A percentile compares a stretch with the other conserved stretches of the same genome.
These are phyloP conservation scores for Actinia tenebrosa DNA, from an alignment of 64 coral and sea anemone genomes.

Conservation along the genomic window DNA sequence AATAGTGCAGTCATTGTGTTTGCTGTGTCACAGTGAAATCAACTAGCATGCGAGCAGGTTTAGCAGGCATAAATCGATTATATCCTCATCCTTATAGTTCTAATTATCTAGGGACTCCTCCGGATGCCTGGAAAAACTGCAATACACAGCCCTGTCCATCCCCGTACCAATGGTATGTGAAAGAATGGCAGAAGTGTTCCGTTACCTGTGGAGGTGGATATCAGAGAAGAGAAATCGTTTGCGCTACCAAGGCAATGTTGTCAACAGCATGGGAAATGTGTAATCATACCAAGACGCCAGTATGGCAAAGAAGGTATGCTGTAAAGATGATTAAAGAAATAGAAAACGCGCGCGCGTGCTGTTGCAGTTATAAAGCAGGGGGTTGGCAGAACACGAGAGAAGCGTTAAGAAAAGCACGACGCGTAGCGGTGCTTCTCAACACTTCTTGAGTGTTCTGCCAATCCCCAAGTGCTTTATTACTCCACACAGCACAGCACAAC, in stretches of 20 bases:
- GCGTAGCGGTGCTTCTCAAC: too few species aligned
- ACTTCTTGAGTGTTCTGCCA: too few species aligned
- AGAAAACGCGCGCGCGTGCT: too few species aligned
- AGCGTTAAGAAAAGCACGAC: too few species aligned
- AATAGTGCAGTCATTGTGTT: too few species aligned
- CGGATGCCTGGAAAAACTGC: conserved; percentile 70
- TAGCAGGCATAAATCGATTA: neutral
- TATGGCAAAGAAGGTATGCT: conserved; percentile 38
- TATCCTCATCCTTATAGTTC: neutral
- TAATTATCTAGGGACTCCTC: conserved; percentile 22
- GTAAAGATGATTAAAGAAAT: neutral
- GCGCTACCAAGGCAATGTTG: conserved; percentile 70
- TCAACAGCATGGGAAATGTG: conserved; percentile 74
- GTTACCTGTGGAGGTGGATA: conserved; percentile 68
- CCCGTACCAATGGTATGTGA: conserved; percentile 68
- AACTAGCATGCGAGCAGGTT: too few species aligned
- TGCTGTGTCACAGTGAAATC: too few species aligned
- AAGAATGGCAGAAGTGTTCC: conserved; percentile 62
- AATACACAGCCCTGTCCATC: conserved; percentile 65
- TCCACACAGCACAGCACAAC: too few species aligned
- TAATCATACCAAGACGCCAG: conserved; percentile 43
- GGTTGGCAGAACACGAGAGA: too few species aligned
- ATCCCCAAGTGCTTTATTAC: too few species aligned
- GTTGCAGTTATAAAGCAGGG: too few species aligned
- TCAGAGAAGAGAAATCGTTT: conserved; percentile 39